phyloP scores from a whole-genome alignment of 2,888 invertebrate genomes.

The Pandemis heparana region DNA sequence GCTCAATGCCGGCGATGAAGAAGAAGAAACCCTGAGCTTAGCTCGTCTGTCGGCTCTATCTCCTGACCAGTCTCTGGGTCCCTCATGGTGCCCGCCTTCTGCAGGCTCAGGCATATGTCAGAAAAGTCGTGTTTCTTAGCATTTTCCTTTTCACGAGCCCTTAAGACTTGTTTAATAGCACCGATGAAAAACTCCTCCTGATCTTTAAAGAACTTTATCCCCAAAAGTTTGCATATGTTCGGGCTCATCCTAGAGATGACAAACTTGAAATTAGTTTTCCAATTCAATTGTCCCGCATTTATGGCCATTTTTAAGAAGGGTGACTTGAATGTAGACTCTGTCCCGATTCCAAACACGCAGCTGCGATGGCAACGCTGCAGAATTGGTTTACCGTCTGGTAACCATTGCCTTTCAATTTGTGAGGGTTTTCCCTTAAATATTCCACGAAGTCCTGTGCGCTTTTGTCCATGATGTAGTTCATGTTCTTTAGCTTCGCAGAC shows the following conservation, averaged over 20 bases:
- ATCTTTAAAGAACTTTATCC: slow-evolving; percentile 59
- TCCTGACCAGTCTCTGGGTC: slow-evolving; percentile 60
- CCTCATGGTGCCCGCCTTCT: slow-evolving; percentile 60
- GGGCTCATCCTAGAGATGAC: slow-evolving; percentile 47
- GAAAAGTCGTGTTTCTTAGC: slow-evolving; percentile 66
- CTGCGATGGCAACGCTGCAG: slow-evolving; percentile 63
- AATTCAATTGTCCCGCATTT: slow-evolving; percentile 50
- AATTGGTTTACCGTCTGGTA: slow-evolving; percentile 55
- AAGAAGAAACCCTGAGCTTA: slow-evolving; percentile 72
- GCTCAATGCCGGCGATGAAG: slow-evolving; percentile 72
- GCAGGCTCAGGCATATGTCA: slow-evolving; percentile 65
- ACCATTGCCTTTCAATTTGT: slow-evolving; percentile 51
- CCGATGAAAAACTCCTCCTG: slow-evolving; percentile 65
- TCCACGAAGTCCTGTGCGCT: slow-evolving; percentile 64
- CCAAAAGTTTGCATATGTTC: slow-evolving; percentile 50
- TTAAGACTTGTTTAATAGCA: slow-evolving; percentile 64
- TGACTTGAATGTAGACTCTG: slow-evolving; percentile 64
- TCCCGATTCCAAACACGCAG: slow-evolving; percentile 72
- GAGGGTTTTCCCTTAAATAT: slow-evolving; percentile 56
- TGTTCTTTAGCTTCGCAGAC: slow-evolving; percentile 66
- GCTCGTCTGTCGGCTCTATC: slow-evolving; percentile 65
- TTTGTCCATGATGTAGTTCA: slow-evolving; percentile 70
- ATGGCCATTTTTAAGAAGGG: slow-evolving; percentile 60
- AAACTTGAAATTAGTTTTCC: slow-evolving; percentile 54
- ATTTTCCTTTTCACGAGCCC: slow-evolving; percentile 57